Evolutionary conservation across 1,140 invertebrate species (phyloP).

Genomic region (Micrasema minimum): DNA sequence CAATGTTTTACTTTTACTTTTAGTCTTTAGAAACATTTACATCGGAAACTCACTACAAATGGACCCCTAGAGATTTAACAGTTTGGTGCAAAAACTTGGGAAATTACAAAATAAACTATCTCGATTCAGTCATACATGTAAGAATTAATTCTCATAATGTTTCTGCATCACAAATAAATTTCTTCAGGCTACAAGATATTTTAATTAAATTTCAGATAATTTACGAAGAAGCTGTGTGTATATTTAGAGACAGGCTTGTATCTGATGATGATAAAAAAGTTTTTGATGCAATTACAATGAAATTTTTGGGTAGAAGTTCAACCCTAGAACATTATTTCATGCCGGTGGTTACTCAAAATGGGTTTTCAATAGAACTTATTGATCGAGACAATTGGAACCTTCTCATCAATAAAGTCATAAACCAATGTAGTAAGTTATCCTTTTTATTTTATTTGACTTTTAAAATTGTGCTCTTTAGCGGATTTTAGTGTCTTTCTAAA

Average conservation of each 20-base stretch:
- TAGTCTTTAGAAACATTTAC: constrained; percentile 72
- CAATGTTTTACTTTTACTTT: no score
- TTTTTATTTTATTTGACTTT: no score
- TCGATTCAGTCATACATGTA: constrained; percentile 57
- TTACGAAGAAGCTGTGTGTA: constrained; percentile 77
- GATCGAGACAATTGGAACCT: constrained; percentile 69
- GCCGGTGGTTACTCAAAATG: constrained; percentile 56
- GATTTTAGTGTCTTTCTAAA: no score
- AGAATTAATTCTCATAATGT: constrained; percentile 43
- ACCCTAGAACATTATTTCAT: constrained; percentile 56
- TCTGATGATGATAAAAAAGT: constrained; percentile 73
- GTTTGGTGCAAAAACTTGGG: constrained; percentile 77
- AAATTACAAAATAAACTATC: constrained; percentile 66
- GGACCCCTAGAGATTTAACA: constrained; percentile 77
- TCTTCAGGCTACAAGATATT: background rate
- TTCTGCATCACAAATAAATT: background rate
- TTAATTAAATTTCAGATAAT: constrained; percentile 68
- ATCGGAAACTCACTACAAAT: constrained; percentile 62
- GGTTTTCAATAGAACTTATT: constrained; percentile 59
- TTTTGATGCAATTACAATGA: constrained; percentile 72
- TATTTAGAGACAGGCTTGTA: constrained; percentile 84
- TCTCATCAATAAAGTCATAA: constrained; percentile 74
- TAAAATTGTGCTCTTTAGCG: no score
- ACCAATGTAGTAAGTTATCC: constrained; percentile 70
- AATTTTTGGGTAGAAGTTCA: constrained; percentile 55